A percentile compares a stretch with the other conserved stretches of the same genome.
Evolutionary conservation across 2,113 vertebrate genomes (phyloP).

Genomic region (Canis aureus): DNA sequence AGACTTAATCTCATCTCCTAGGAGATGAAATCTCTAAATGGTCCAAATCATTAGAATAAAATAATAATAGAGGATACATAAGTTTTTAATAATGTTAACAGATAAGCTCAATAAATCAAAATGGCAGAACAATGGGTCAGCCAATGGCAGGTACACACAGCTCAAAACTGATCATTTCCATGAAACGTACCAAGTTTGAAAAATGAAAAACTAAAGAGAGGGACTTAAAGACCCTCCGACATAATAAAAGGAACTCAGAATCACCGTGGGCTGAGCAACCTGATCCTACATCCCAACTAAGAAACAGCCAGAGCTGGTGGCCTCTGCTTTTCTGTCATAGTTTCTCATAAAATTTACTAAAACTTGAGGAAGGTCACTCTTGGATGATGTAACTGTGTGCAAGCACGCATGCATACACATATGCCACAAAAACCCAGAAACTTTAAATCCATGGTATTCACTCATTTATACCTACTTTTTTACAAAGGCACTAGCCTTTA

Average conservation of each 20-base stretch:
- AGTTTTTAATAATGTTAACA: constrained; percentile 73
- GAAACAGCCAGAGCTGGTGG: too few species aligned
- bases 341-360: background rate
- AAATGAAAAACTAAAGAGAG: background rate
- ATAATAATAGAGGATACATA: constrained; percentile 67
- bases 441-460: background rate
- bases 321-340: rapidly evolving
- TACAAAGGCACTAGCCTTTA: background rate
- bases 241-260: background rate
- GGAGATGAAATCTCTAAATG: constrained; percentile 67
- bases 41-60: constrained; percentile 75
- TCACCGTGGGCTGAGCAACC: background rate
- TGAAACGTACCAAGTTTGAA: constrained; percentile 1
- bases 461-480: too few species aligned
- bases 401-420: background rate
- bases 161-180: constrained; percentile 18
- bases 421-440: background rate
- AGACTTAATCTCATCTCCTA: constrained; percentile 56
- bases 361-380: background rate
- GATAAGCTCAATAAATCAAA: constrained; percentile 71
- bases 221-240: background rate
- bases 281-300: rapidly evolving
- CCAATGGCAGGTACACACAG: constrained; percentile 20
- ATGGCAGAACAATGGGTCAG: constrained; percentile 42
- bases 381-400: background rate